Evolutionary conservation across 37 sponge, comb jelly and placozoan species (phyloP).

Genomic region (Beroe ovata): DNA sequence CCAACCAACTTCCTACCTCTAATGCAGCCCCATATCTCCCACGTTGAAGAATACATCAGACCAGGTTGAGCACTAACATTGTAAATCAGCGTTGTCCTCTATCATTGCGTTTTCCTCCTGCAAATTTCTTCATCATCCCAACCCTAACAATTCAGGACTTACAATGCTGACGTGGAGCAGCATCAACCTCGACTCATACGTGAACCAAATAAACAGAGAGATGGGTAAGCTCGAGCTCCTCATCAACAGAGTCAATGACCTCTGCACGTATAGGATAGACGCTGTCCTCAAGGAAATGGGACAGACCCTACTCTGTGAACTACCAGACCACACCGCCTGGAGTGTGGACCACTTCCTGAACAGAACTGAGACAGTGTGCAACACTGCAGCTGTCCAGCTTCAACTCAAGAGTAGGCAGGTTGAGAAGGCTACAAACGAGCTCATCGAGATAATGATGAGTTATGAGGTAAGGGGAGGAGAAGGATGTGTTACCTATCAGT

Average conservation of each 20-base stretch:
- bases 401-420: conserved; percentile 74
- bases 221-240: conserved; percentile 76
- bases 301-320: conserved; percentile 70
- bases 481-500: no score
- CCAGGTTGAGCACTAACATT: conserved; percentile 15
- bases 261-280: conserved; percentile 71
- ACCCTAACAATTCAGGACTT: conserved; percentile 75
- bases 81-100: not conserved
- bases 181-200: conserved; percentile 77
- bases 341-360: conserved; percentile 75
- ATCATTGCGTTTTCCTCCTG: not conserved
- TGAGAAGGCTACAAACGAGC: conserved; percentile 81
- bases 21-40: conserved; percentile 53
- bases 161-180: conserved; percentile 90
- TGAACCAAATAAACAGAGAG: conserved; percentile 65
- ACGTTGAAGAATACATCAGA: conserved; percentile 75
- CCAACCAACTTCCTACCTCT: conserved; percentile 45
- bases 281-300: conserved; percentile 77
- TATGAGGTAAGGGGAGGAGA: not conserved
- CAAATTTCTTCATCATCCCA: not conserved
- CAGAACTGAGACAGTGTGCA: conserved; percentile 68
- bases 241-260: conserved; percentile 60
- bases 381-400: conserved; percentile 9
- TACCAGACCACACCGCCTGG: conserved; percentile 74
- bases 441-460: conserved; percentile 69